Base-by-base conservation (phyloP, 30 jellyfish, hydroid and myxozoan species). In the Turritopsis dohrnii region DNA sequence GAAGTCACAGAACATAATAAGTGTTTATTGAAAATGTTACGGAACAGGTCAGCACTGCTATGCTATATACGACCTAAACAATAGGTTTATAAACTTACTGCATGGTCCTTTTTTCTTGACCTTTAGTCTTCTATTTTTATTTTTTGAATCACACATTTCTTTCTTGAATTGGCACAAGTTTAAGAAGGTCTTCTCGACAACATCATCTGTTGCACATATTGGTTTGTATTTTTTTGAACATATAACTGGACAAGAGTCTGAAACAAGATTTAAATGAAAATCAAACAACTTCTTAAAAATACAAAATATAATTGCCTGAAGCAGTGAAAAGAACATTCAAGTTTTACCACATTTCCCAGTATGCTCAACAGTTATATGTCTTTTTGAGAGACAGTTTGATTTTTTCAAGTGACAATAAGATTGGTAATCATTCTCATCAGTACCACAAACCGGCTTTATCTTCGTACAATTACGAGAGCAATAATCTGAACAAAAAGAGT, bases 81-180 rank as follows among this genome's bases (percentile, higher is more conserved):
- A n/a, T n/a, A n/a, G n/a, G n/a, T n/a, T n/a, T n/a, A 18, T 25
- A 74, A n/a, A 85, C 96, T 90, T 71, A 90, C 96, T 90, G 89
- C 96, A 90, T 16, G 96, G 96, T 71, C 96, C 96, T n/a, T 65
- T 66, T 77, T 82, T 75, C 21, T 52, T 85, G 86, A 79, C 80
- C 13, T n/a, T 31, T 66, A 90, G 65, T 41, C 79, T 71, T 21
- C 54, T 54, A 18, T 28, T 52, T 29, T 90, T 84, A 80, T 72
- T 66, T 31, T 80, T 84, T 41, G 13, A 41, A 41, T 5, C 60
- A 28, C 96, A 90, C 18, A 86, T 81, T 19, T 60, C 85, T 21
- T 60, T 74, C 66, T 85, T 90, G 79, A 41, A 90, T 30, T 90
- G 88, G 66, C 96, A 90, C 30, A 85, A 41, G 79, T 90, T 90